phyloP scores from a whole-genome alignment of 2,113 vertebrate genomes.

The Micronycteris hirsuta region DNA sequence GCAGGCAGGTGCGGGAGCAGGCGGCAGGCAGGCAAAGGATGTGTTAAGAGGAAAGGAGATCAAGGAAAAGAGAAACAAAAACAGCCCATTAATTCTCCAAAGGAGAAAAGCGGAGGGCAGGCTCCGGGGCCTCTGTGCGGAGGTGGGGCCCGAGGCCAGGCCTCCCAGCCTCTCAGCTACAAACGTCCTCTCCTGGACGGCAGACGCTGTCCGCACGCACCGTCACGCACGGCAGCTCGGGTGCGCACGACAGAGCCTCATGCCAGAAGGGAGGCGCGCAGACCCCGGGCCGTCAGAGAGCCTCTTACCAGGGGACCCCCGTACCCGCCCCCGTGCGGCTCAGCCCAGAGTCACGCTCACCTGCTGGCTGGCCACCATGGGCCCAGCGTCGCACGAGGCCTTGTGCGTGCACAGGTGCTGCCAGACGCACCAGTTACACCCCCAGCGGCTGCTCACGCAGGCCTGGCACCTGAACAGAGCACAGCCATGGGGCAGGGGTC shows the following conservation, averaged over 20 bases:
- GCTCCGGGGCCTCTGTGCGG: conserved; percentile 51
- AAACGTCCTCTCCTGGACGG: background rate
- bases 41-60: conserved; percentile 55
- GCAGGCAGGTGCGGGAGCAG: conserved; percentile 38
- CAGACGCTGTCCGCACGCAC: background rate
- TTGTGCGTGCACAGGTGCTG: conserved; percentile 95
- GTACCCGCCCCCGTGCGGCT: background rate
- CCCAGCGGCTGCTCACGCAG: conserved; percentile 94
- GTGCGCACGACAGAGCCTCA: background rate
- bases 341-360: conserved; percentile 76
- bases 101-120: conserved; percentile 3
- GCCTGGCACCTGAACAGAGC: conserved; percentile 87
- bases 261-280: background rate
- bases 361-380: conserved; percentile 92
- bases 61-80: conserved; percentile 73
- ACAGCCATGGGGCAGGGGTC: conserved; percentile 35
- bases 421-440: conserved; percentile 97
- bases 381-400: conserved; percentile 87
- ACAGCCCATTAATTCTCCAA: conserved; percentile 69
- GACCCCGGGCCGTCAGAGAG: background rate
- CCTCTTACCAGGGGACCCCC: background rate
- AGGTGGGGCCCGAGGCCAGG: background rate
- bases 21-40: conserved; percentile 33
- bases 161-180: conserved; percentile 13
- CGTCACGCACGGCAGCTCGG: background rate